Percentiles rank a stretch among this genome's conserved stretches.
These are phyloP conservation scores for Bombus superbus DNA, from an alignment of 1,140 invertebrate species.

Conservation along the genomic window DNA sequence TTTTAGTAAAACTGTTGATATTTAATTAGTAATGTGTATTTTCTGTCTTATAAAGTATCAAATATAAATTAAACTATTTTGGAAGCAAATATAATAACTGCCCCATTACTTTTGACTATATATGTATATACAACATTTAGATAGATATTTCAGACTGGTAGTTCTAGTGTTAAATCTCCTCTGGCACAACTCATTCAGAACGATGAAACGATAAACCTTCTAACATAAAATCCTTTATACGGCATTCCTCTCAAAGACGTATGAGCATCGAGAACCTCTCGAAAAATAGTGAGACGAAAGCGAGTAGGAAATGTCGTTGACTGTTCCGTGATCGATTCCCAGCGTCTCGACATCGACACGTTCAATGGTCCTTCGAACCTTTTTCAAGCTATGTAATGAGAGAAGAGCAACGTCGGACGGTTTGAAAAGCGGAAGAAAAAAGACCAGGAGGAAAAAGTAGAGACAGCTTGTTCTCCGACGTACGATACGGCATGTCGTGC, in stretches of 20 bases:
- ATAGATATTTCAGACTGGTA: too few relatives aligned
- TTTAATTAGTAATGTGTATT: too few relatives aligned
- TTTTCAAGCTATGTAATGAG: constrained; percentile 31
- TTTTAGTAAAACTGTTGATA: too few relatives aligned
- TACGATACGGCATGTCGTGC: constrained; percentile 61
- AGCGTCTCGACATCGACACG: constrained; percentile 20
- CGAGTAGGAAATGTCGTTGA: neutral
- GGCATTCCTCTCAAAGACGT: neutral
- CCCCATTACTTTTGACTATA: too few relatives aligned
- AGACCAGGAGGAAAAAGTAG: neutral
- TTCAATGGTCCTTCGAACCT: constrained; percentile 7
- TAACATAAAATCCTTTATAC: neutral
- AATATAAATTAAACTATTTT: too few relatives aligned
- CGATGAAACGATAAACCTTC: neutral
- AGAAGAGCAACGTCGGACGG: constrained; percentile 37
- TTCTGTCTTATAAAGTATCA: too few relatives aligned
- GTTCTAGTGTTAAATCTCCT: neutral
- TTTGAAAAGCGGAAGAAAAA: constrained; percentile 17
- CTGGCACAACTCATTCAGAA: neutral
- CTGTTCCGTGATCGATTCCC: constrained; percentile 9
- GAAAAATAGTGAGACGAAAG: neutral
- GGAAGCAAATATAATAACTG: too few relatives aligned
- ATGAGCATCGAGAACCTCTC: neutral
- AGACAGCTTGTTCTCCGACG: constrained; percentile 2
- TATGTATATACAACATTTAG: too few relatives aligned